phyloP scores from a whole-genome alignment of 1,140 invertebrate genomes.

The Antheraea mylitta region DNA sequence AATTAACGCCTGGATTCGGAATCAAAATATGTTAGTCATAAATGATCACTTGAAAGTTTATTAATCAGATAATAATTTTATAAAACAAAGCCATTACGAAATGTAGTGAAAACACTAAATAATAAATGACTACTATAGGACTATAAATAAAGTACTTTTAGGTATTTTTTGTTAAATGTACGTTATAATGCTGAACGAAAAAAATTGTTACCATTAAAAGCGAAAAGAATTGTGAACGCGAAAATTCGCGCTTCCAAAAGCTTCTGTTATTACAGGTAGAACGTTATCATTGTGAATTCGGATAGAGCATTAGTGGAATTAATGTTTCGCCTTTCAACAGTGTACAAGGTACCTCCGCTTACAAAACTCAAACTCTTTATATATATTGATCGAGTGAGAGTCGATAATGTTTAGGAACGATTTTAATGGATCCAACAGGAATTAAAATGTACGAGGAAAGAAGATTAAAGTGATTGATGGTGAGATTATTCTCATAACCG shows the following conservation, averaged over 20 bases:
- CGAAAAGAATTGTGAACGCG: not conserved
- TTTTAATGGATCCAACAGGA: not conserved
- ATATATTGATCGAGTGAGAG: slow-evolving; percentile 13
- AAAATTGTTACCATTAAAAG: not conserved
- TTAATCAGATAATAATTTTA: no score
- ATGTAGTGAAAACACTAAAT: no score
- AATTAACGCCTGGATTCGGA: no score
- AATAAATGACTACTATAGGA: no score
- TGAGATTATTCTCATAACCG: not conserved
- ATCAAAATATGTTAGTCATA: no score
- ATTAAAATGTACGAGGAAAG: not conserved
- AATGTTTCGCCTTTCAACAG: slow-evolving; percentile 38
- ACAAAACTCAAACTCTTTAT: not conserved
- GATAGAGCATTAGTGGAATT: slow-evolving; percentile 40
- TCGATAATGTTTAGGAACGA: slow-evolving; percentile 41
- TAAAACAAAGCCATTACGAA: no score
- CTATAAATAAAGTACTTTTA: not conserved
- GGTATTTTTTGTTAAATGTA: not conserved
- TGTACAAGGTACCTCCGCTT: slow-evolving; percentile 10
- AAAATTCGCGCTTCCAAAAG: slow-evolving; percentile 4
- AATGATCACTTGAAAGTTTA: no score
- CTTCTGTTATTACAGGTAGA: slow-evolving; percentile 14
- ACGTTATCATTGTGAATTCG: slow-evolving; percentile 25
- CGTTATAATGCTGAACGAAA: not conserved
- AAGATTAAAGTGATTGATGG: not conserved